Conservation (phyloP, 2,797 vertebrate species). For the Discoglossus pictus region DNA sequence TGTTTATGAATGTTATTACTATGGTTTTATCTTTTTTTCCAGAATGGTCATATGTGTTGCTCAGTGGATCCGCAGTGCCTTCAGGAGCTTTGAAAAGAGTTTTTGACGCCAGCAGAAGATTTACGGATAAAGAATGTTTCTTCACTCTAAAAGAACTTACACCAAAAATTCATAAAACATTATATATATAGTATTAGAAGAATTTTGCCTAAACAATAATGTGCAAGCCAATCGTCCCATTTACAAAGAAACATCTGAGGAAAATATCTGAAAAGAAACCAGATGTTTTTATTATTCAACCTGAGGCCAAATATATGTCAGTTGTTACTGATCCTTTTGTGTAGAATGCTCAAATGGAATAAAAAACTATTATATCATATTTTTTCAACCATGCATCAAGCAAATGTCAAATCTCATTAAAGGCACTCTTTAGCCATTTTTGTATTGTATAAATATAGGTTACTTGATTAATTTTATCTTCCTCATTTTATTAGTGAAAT, state of each 20-base stretch:
- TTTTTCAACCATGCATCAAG: not conserved
- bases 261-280: conserved; percentile 57
- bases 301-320: conserved; percentile 58
- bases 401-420: not conserved
- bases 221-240: conserved; percentile 55
- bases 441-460: too few species aligned
- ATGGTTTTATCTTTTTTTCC: conserved; percentile 51
- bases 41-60: conserved; percentile 98
- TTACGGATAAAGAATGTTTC: conserved; percentile 70
- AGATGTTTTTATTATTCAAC: conserved; percentile 40
- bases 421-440: too few species aligned
- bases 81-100: conserved; percentile 82
- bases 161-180: conserved; percentile 82
- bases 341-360: conserved; percentile 45
- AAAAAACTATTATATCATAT: not conserved
- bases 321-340: conserved; percentile 57
- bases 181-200: conserved; percentile 72
- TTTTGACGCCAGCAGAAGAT: conserved; percentile 58
- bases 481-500: too few species aligned
- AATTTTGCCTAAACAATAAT: conserved; percentile 58
- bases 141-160: conserved; percentile 75
- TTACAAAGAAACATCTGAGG: conserved; percentile 55
- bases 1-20: too few species aligned
- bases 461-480: too few species aligned
- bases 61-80: conserved; percentile 99